Conservation (phyloP, 2,797 vertebrate species). For the Typhlichthys subterraneus region DNA sequence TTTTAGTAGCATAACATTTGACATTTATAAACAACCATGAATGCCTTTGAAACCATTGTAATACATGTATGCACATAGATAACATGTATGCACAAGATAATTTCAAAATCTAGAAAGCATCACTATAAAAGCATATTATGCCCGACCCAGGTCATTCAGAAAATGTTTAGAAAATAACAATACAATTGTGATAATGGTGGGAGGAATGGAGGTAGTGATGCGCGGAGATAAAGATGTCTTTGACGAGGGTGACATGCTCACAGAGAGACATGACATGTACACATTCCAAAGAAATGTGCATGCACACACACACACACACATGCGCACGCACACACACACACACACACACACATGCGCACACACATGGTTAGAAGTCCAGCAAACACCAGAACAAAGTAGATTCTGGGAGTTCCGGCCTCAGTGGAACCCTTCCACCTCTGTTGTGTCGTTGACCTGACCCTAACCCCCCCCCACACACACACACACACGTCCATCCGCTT, state of each 20-base stretch:
- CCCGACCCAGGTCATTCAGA: no score
- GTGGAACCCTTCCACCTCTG: slow-evolving; percentile 39
- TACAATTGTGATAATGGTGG: not conserved
- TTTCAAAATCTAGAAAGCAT: no score
- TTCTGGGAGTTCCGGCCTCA: slow-evolving; percentile 35
- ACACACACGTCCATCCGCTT: no score
- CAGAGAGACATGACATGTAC: slow-evolving; percentile 40
- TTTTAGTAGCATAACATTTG: no score
- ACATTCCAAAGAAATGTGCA: slow-evolving; percentile 41
- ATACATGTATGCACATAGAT: no score
- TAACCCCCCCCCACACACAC: not conserved
- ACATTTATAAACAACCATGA: no score
- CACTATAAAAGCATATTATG: no score
- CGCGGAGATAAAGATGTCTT: slow-evolving; percentile 42
- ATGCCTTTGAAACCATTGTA: no score
- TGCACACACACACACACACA: slow-evolving; percentile 5
- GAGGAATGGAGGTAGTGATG: slow-evolving; percentile 36
- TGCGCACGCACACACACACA: slow-evolving; percentile 16
- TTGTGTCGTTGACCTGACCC: slow-evolving; percentile 34
- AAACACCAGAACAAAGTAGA: slow-evolving; percentile 47
- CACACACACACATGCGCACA: slow-evolving; percentile 1
- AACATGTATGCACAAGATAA: no score
- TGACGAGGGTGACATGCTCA: slow-evolving; percentile 38
- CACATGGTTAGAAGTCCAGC: slow-evolving; percentile 14
- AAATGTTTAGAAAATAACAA: no score